Percentiles rank a stretch among this genome's conserved stretches.
Conservation (phyloP, 64 coral and sea anemone species). For the Exaiptasia diaphana region DNA sequence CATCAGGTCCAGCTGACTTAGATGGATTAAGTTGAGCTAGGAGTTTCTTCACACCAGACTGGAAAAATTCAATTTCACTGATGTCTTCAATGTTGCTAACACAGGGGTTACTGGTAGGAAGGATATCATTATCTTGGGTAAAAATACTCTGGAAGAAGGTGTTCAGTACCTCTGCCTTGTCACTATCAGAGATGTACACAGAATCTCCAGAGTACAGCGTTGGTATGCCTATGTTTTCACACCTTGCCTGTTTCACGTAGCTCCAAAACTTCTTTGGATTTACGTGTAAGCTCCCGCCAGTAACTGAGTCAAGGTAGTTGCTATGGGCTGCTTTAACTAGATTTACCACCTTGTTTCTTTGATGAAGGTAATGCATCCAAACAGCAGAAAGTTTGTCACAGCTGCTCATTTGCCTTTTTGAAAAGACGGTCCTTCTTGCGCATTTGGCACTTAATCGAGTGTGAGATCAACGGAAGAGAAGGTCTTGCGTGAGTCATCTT, state of each 20-base stretch:
- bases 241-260: conserved; percentile 2
- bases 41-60: conserved; percentile 8
- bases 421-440: conserved; percentile 10
- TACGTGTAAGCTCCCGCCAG: conserved; percentile 24
- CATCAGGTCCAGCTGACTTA: conserved; percentile 31
- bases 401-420: conserved; percentile 11
- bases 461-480: conserved; percentile 23
- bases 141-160: not conserved
- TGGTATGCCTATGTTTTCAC: not conserved
- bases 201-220: not conserved
- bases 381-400: not conserved
- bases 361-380: not conserved
- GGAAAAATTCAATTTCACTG: conserved; percentile 4
- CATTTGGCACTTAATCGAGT: conserved; percentile 28
- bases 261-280: conserved; percentile 44
- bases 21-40: conserved; percentile 15
- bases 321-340: conserved; percentile 16
- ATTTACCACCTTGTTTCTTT: conserved; percentile 48
- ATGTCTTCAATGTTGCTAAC: not conserved
- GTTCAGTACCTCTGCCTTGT: not conserved
- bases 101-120: not conserved
- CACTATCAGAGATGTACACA: not conserved
- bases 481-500: conserved; percentile 36
- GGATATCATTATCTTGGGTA: not conserved
- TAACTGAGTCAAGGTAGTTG: conserved; percentile 15